Conservation (phyloP, 2,888 invertebrate genomes). For the Amorpha juglandis region DNA sequence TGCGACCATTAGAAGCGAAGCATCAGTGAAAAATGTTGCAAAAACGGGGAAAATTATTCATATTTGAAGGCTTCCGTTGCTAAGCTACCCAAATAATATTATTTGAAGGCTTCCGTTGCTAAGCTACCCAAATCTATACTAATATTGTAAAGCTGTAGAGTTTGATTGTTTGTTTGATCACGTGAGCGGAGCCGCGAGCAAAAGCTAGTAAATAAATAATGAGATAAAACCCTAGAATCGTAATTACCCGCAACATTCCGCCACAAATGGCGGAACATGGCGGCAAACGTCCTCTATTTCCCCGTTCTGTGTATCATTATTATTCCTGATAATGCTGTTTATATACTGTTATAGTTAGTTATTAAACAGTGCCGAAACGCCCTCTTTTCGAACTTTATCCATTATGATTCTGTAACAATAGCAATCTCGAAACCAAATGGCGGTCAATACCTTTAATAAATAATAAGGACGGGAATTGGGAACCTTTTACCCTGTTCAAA, state of each 20-base stretch:
- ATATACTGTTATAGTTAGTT: conserved; percentile 35
- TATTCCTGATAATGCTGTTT: conserved; percentile 23
- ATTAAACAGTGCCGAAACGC: conserved; percentile 40
- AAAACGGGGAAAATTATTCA: too few relatives aligned
- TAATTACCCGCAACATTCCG: conserved; percentile 4
- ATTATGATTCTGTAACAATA: conserved; percentile 53
- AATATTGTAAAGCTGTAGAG: too few relatives aligned
- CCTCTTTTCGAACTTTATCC: conserved; percentile 45
- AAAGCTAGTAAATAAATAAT: neutral
- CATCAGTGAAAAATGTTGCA: too few relatives aligned
- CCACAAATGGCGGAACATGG: conserved; percentile 5
- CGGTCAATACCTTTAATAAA: conserved; percentile 52
- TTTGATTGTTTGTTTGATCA: too few relatives aligned
- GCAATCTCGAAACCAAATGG: conserved; percentile 46
- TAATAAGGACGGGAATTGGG: conserved; percentile 45
- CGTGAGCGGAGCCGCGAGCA: too few relatives aligned
- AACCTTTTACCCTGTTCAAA: conserved; percentile 49
- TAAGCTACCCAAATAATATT: too few relatives aligned
- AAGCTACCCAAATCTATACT: too few relatives aligned
- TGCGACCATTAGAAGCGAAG: too few relatives aligned
- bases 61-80: too few relatives aligned
- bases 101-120: too few relatives aligned
- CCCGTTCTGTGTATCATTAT: conserved; percentile 14
- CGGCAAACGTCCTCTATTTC: conserved; percentile 23
- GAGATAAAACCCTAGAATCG: neutral